These are phyloP conservation scores for Dioctria linearis DNA, from an alignment of 2,888 invertebrate genomes.

Conservation along the genomic window DNA sequence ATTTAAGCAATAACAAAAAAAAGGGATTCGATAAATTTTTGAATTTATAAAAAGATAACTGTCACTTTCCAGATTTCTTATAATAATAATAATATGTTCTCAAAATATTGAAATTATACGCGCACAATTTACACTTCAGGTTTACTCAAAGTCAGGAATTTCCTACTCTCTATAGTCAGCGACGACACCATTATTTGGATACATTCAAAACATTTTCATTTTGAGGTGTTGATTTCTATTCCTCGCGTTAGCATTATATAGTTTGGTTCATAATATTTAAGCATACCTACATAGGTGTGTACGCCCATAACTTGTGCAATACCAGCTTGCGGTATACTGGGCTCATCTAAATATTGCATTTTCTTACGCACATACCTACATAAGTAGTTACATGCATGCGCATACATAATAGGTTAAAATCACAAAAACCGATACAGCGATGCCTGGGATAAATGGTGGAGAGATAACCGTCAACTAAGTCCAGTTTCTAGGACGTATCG, in stretches of 20 bases:
- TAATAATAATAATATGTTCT: background rate
- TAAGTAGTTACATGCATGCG: background rate
- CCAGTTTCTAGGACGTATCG: slow-evolving; percentile 51
- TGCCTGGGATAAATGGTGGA: slow-evolving; percentile 11
- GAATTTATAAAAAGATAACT: background rate
- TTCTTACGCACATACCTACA: slow-evolving; percentile 21
- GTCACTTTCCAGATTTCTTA: background rate
- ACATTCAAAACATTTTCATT: background rate
- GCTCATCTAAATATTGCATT: slow-evolving; percentile 43
- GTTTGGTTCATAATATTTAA: slow-evolving; percentile 39
- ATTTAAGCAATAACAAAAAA: no score
- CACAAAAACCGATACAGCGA: slow-evolving; percentile 12
- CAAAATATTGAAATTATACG: background rate
- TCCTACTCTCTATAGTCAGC: background rate
- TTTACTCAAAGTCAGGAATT: slow-evolving; percentile 18
- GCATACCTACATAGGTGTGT: slow-evolving; percentile 5
- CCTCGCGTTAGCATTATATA: slow-evolving; percentile 32
- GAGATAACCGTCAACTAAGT: slow-evolving; percentile 31
- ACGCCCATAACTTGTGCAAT: slow-evolving; percentile 44
- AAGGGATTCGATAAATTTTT: slow-evolving; percentile 27
- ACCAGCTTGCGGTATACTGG: slow-evolving; percentile 23
- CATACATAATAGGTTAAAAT: slow-evolving; percentile 1
- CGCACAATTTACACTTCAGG: slow-evolving; percentile 9
- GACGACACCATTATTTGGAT: no score
- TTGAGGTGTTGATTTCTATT: slow-evolving; percentile 39